Conservation (phyloP, 2,888 invertebrate species). For the Synanthedon vespiformis region DNA sequence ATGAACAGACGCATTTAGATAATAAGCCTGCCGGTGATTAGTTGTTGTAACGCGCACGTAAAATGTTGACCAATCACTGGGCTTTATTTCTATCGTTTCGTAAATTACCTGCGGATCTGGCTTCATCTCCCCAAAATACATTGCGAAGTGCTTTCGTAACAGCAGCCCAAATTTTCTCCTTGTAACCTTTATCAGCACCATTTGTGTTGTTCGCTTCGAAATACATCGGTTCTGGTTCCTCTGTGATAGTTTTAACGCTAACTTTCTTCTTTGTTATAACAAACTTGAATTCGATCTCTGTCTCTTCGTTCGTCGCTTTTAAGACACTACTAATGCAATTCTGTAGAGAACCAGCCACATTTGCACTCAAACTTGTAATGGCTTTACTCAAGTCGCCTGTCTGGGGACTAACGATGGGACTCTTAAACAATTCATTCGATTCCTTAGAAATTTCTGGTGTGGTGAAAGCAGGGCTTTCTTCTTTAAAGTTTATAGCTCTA, state of each 20-base stretch:
- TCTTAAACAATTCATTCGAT: slow-evolving; percentile 49
- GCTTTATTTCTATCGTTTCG: too few species aligned
- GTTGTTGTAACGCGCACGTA: too few species aligned
- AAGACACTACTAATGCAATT: slow-evolving; percentile 46
- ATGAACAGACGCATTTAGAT: too few species aligned
- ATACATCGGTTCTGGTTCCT: slow-evolving; percentile 16
- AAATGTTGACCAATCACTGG: too few species aligned
- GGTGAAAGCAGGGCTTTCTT: slow-evolving; percentile 47
- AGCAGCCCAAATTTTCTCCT: slow-evolving; percentile 58
- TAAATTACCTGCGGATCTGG: slow-evolving; percentile 3
- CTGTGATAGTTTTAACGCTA: slow-evolving; percentile 37
- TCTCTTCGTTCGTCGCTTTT: slow-evolving; percentile 46
- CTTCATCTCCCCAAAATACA: slow-evolving; percentile 53
- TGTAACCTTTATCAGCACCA: slow-evolving; percentile 27
- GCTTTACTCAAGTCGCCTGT: slow-evolving; percentile 26
- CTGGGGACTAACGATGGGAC: slow-evolving; percentile 40
- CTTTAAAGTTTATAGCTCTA: slow-evolving; percentile 60
- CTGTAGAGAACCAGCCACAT: slow-evolving; percentile 48
- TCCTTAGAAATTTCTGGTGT: slow-evolving; percentile 34
- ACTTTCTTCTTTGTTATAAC: slow-evolving; percentile 56
- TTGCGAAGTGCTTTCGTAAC: slow-evolving; percentile 54
- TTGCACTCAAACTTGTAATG: slow-evolving; percentile 44
- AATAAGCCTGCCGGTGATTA: too few species aligned
- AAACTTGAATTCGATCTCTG: slow-evolving; percentile 62
- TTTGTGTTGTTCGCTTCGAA: slow-evolving; percentile 25